These are phyloP conservation scores for Pasiphila rectangulata DNA, from an alignment of 2,888 invertebrate genomes.

Conservation along the genomic window DNA sequence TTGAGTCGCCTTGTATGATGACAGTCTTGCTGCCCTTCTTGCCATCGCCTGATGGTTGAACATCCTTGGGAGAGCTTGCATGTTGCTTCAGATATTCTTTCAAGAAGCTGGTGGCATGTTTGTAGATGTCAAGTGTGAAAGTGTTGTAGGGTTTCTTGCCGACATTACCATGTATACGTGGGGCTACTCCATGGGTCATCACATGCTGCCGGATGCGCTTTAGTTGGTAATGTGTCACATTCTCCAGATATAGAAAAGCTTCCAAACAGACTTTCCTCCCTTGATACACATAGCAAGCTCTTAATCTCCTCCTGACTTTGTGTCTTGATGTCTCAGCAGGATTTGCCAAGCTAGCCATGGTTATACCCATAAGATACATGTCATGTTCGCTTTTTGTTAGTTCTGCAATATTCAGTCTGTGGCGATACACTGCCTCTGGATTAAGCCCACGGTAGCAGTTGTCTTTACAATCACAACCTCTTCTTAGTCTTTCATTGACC, in stretches of 20 bases:
- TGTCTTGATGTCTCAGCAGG: conserved; percentile 86
- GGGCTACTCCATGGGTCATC: conserved; percentile 89
- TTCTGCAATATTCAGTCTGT: conserved; percentile 89
- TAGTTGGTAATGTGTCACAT: conserved; percentile 89
- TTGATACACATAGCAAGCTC: conserved; percentile 89
- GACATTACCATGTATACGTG: conserved; percentile 88
- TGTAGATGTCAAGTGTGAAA: conserved; percentile 88
- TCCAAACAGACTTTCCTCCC: conserved; percentile 88
- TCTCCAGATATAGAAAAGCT: conserved; percentile 89
- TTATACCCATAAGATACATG: conserved; percentile 92
- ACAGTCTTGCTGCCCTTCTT: conserved; percentile 77
- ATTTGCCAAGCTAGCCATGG: conserved; percentile 89
- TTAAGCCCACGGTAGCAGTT: conserved; percentile 88
- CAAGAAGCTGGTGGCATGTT: conserved; percentile 88
- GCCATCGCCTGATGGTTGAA: conserved; percentile 69
- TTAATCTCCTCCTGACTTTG: conserved; percentile 85
- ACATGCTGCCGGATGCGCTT: conserved; percentile 89
- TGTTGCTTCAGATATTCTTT: conserved; percentile 86
- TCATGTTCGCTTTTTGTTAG: conserved; percentile 90
- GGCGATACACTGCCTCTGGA: conserved; percentile 87
- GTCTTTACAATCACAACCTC: conserved; percentile 89
- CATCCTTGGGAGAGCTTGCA: conserved; percentile 78
- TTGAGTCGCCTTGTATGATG: conserved; percentile 75
- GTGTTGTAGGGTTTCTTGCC: conserved; percentile 91
- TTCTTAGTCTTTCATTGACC: conserved; percentile 84